Evolutionary conservation across 1,140 invertebrate genomes (phyloP).

Genomic region (Zaprionus camerounensis): DNA sequence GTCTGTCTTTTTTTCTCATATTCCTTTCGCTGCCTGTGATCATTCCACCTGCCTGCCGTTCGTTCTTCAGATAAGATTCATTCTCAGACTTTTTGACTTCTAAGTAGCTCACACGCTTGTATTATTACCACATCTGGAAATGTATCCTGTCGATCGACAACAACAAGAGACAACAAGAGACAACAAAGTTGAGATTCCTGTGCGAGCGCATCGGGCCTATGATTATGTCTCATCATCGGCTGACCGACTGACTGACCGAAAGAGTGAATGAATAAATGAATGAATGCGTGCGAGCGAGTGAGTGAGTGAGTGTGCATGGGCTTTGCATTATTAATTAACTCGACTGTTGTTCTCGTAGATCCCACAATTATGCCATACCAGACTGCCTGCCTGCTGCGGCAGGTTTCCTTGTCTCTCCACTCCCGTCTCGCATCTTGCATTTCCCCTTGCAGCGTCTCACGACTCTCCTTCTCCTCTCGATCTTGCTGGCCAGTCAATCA

Average conservation of each 20-base stretch:
- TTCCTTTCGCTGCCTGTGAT: not conserved
- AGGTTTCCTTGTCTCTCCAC: conserved; percentile 14
- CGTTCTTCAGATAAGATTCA: not conserved
- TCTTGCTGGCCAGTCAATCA: conserved; percentile 71
- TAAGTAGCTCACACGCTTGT: conserved; percentile 68
- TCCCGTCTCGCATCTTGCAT: not conserved
- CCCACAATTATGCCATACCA: conserved; percentile 79
- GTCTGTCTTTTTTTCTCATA: not conserved
- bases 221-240: conserved; percentile 36
- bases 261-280: conserved; percentile 42
- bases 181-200: conserved; percentile 28
- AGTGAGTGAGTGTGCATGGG: conserved; percentile 59
- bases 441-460: not conserved
- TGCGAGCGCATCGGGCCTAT: conserved; percentile 11
- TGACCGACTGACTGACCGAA: conserved; percentile 5
- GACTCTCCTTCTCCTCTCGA: conserved; percentile 4
- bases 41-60: not conserved
- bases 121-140: conserved; percentile 29
- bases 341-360: conserved; percentile 55
- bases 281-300: conserved; percentile 46
- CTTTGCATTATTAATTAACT: conserved; percentile 78
- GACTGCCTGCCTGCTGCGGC: conserved; percentile 59
- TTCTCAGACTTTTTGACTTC: conserved; percentile 44
- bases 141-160: conserved; percentile 68
- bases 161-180: conserved; percentile 6